These are phyloP conservation scores for Psittacula echo DNA, from an alignment of 2,797 vertebrate genomes.

Conservation along the genomic window DNA sequence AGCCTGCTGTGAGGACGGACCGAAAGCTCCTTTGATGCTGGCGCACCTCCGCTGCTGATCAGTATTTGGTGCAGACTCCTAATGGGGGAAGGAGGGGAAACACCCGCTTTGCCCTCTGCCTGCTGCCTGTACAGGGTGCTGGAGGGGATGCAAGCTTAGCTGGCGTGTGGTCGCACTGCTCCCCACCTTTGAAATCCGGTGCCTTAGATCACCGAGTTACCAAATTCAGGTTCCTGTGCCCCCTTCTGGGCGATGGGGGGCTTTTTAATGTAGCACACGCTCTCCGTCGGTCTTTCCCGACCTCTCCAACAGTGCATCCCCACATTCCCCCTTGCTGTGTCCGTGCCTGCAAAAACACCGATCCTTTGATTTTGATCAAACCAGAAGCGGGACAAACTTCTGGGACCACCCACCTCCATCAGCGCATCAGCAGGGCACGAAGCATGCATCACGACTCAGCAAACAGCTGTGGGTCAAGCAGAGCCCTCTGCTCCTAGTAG, in stretches of 20 bases:
- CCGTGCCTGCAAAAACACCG: accelerated
- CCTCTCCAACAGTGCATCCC: background rate
- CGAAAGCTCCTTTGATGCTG: background rate
- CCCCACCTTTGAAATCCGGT: background rate
- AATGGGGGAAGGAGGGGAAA: background rate
- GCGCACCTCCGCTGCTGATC: background rate
- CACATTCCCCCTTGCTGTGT: background rate
- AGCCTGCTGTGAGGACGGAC: background rate
- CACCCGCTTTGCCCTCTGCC: background rate
- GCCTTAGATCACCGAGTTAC: accelerated
- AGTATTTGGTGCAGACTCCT: background rate
- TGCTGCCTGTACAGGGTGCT: background rate
- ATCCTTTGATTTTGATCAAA: background rate
- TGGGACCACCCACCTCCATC: background rate
- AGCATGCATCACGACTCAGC: background rate
- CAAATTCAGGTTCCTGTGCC: background rate
- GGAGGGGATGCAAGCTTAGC: background rate
- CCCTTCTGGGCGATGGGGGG: background rate
- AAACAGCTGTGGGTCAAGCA: background rate
- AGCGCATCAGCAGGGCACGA: background rate
- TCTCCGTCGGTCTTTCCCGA: background rate
- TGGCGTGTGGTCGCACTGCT: background rate
- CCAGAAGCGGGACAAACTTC: background rate
- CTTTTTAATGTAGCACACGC: background rate
- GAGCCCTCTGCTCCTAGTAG: background rate